Conservation (phyloP, 2,888 invertebrate species). For the Seira ritae region DNA sequence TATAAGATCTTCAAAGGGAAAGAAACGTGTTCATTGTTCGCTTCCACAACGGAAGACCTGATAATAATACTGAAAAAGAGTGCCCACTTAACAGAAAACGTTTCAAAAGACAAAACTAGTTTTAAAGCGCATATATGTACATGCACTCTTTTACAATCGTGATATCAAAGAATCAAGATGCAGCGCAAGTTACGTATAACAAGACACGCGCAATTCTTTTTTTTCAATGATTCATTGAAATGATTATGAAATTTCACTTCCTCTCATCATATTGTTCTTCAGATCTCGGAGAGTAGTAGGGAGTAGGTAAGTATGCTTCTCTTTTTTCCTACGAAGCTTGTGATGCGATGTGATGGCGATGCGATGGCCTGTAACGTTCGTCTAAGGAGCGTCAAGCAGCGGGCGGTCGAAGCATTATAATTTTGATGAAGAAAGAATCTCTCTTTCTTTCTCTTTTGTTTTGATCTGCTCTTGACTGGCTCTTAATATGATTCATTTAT, state of each 20-base stretch:
- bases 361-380: not conserved
- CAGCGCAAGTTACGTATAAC: too few relatives aligned
- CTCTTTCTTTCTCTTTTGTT: constrained; percentile 11
- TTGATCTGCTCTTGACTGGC: constrained; percentile 22
- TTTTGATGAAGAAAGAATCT: constrained; percentile 12
- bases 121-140: too few relatives aligned
- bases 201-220: constrained; percentile 4
- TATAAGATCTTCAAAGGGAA: too few relatives aligned
- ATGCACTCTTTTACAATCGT: too few relatives aligned
- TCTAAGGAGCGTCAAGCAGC: constrained; percentile 45
- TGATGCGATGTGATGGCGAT: too few relatives aligned
- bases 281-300: not conserved
- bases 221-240: constrained; percentile 9
- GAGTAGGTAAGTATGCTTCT: too few relatives aligned
- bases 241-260: constrained; percentile 17
- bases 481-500: constrained; percentile 45
- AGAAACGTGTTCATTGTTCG: too few relatives aligned
- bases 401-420: constrained; percentile 19
- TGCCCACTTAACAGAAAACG: too few relatives aligned
- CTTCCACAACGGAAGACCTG: too few relatives aligned
- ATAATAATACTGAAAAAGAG: too few relatives aligned
- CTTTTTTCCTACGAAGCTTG: not conserved
- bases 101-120: too few relatives aligned
- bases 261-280: not conserved
- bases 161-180: too few relatives aligned